Evolutionary conservation across 2,797 vertebrate species (phyloP).

Genomic region (Anabacerthia variegaticeps): DNA sequence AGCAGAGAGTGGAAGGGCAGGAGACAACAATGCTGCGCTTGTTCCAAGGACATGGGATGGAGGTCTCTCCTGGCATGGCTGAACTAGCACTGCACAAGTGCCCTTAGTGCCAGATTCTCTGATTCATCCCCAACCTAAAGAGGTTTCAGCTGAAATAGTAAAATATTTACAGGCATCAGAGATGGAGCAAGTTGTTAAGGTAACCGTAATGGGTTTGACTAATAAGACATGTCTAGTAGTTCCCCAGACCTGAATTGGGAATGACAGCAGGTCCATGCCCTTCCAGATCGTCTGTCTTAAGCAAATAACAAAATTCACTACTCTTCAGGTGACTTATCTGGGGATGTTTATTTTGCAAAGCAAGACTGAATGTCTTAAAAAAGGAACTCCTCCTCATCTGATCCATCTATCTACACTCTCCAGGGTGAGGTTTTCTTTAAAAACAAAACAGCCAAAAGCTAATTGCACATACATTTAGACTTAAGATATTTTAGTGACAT

Average conservation of each 20-base stretch:
- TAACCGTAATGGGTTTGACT: not conserved
- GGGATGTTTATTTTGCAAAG: constrained; percentile 15
- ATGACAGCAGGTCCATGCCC: not conserved
- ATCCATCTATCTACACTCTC: not conserved
- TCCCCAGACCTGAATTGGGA: not conserved
- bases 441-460: constrained; percentile 29
- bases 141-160: not conserved
- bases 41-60: not conserved
- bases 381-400: not conserved
- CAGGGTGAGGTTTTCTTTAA: constrained; percentile 7
- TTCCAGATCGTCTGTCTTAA: not conserved
- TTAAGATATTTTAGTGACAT: not conserved
- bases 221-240: not conserved
- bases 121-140: not conserved
- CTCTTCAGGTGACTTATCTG: not conserved
- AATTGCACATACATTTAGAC: not conserved
- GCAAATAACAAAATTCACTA: not conserved
- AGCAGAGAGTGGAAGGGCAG: not conserved
- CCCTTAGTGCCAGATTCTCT: not conserved
- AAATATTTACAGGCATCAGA: not conserved
- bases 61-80: not conserved
- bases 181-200: not conserved
- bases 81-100: rapidly evolving
- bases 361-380: not conserved
- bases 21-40: not conserved